A percentile compares a stretch with the other conserved stretches of the same genome.
These are phyloP conservation scores for Neodiprion pinetum DNA, from an alignment of 1,140 invertebrate species.

Conservation along the genomic window DNA sequence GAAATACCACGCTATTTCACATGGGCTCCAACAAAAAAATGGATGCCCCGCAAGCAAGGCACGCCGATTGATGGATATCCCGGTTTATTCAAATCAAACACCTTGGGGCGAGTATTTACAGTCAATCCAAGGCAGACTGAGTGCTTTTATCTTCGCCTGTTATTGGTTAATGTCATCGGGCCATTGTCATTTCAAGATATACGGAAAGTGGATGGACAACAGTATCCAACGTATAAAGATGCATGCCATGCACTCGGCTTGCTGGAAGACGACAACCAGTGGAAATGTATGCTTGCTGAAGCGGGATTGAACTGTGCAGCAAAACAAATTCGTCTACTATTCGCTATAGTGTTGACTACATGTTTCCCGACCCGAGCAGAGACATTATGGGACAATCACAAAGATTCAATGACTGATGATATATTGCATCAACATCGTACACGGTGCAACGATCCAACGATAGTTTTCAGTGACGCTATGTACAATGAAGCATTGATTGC, in stretches of 20 bases:
- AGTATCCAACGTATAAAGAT: conserved; percentile 24
- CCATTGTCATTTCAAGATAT: conserved; percentile 52
- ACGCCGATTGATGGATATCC: too few relatives aligned
- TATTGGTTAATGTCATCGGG: conserved; percentile 51
- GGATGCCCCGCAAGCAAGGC: too few relatives aligned
- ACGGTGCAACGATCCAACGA: background rate
- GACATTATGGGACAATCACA: conserved; percentile 31
- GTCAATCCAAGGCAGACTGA: conserved; percentile 42
- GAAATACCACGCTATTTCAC: too few relatives aligned
- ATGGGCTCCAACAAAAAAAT: too few relatives aligned
- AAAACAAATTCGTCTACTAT: background rate
- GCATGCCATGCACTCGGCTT: conserved; percentile 41
- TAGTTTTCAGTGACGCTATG: conserved; percentile 16
- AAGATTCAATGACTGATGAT: conserved; percentile 24
- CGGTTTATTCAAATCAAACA: too few relatives aligned
- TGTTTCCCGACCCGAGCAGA: conserved; percentile 15
- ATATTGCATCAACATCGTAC: conserved; percentile 16
- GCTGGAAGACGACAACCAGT: conserved; percentile 46
- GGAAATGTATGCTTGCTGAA: conserved; percentile 28
- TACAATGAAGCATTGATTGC: conserved; percentile 26
- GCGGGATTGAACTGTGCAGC: background rate
- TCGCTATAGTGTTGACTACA: conserved; percentile 11
- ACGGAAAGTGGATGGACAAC: conserved; percentile 45
- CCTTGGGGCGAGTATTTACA: too few relatives aligned
- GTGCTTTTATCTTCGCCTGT: conserved; percentile 52